phyloP scores from a whole-genome alignment of 2,113 vertebrate genomes.

The Onychostruthus taczanowskii region DNA sequence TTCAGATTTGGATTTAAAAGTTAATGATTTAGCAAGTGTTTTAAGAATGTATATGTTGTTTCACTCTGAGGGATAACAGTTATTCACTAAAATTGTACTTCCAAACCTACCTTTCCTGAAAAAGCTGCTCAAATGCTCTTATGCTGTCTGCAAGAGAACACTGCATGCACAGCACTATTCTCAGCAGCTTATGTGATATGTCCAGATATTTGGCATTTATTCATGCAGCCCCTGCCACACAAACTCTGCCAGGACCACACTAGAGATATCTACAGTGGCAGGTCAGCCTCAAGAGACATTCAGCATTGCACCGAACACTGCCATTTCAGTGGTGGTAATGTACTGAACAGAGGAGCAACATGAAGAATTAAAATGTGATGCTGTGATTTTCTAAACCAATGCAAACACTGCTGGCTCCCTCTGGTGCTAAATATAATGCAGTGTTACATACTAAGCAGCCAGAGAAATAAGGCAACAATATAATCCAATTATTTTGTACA shows the following conservation, averaged over 20 bases:
- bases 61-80: background rate
- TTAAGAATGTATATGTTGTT: background rate
- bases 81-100: slow-evolving; percentile 9
- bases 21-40: slow-evolving; percentile 10
- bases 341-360: background rate
- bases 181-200: slow-evolving; percentile 40
- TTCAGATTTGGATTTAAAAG: background rate
- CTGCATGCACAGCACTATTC: slow-evolving; percentile 17
- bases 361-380: background rate
- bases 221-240: slow-evolving; percentile 13
- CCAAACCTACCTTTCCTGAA: slow-evolving; percentile 21
- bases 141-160: background rate
- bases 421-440: slow-evolving; percentile 23
- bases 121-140: slow-evolving; percentile 43
- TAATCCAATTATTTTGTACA: background rate
- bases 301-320: background rate
- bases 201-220: slow-evolving; percentile 54
- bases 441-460: background rate
- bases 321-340: background rate
- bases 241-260: background rate
- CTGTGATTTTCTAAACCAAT: background rate
- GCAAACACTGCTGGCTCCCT: slow-evolving; percentile 45
- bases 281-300: background rate
- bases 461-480: background rate
- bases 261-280: background rate